These are phyloP conservation scores for Octopus sinensis DNA, from an alignment of 1,140 invertebrate species.

Conservation along the genomic window DNA sequence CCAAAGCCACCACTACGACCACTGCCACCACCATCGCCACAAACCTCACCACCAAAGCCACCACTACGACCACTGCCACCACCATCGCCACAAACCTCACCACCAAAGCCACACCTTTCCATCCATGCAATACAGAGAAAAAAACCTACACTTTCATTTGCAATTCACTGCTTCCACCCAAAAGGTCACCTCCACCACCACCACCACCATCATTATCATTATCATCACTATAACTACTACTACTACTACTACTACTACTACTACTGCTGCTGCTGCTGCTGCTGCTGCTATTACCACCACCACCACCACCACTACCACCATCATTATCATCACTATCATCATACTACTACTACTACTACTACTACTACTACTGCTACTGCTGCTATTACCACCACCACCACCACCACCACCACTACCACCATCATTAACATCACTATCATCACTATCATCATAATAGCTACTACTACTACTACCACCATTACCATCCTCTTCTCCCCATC, in stretches of 20 bases:
- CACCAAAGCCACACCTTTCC: too few species aligned
- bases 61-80: too few species aligned
- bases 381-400: slow-evolving; percentile 15
- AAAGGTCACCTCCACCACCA: not conserved
- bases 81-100: too few species aligned
- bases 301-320: not conserved
- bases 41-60: too few species aligned
- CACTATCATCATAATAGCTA: too few species aligned
- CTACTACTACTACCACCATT: too few species aligned
- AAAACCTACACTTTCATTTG: not conserved
- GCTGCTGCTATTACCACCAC: slow-evolving; percentile 12
- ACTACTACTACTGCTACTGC: slow-evolving; percentile 12
- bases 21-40: too few species aligned
- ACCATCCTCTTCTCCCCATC: too few species aligned
- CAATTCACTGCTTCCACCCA: not conserved
- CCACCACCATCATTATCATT: slow-evolving; percentile 12
- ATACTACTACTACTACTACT: not conserved
- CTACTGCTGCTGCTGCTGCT: slow-evolving; percentile 8
- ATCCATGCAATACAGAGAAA: too few species aligned
- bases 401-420: not conserved
- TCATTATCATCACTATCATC: slow-evolving; percentile 7
- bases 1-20: too few species aligned
- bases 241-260: slow-evolving; percentile 4
- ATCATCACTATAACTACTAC: slow-evolving; percentile 6
- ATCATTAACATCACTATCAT: too few species aligned